Evolutionary conservation across 92 coral and sea anemone species (phyloP).

Genomic region (Nematostella vectensis): DNA sequence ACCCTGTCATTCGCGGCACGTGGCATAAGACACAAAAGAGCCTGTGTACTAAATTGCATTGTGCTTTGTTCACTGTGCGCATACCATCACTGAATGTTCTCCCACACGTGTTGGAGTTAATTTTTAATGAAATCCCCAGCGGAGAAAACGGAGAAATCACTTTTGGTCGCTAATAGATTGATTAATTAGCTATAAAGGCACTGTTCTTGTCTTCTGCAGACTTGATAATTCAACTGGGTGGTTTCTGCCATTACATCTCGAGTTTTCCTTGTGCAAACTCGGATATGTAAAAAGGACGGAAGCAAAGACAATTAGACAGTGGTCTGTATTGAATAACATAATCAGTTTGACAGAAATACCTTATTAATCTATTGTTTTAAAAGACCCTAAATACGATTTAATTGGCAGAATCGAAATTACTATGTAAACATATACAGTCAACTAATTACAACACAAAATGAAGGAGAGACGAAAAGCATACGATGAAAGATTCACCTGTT

Average conservation of each 20-base stretch:
- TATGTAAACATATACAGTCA: constrained; percentile 35
- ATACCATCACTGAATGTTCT: not conserved
- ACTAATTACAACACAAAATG: constrained; percentile 62
- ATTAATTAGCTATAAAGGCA: not conserved
- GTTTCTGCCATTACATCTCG: not conserved
- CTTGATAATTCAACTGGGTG: not conserved
- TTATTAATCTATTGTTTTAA: constrained; percentile 68
- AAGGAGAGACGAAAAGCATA: constrained; percentile 15
- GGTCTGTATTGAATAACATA: constrained; percentile 41
- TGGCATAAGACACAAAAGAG: not conserved
- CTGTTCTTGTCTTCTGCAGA: not conserved
- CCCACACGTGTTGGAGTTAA: not conserved
- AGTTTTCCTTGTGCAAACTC: too few relatives aligned
- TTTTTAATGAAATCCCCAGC: not conserved
- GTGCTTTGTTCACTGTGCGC: not conserved
- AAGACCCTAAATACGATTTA: constrained; percentile 73
- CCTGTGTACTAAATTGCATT: not conserved
- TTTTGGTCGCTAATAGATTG: not conserved
- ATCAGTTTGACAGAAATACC: constrained; percentile 59
- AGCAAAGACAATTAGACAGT: constrained; percentile 49
- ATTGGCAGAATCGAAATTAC: constrained; percentile 78
- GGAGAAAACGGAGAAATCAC: not conserved
- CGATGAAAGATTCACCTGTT: constrained; percentile 50
- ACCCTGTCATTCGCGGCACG: constrained; percentile 2
- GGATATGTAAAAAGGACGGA: constrained; percentile 32